These are phyloP conservation scores for Cephonodes hylas DNA, from an alignment of 2,888 invertebrate species.

Conservation along the genomic window DNA sequence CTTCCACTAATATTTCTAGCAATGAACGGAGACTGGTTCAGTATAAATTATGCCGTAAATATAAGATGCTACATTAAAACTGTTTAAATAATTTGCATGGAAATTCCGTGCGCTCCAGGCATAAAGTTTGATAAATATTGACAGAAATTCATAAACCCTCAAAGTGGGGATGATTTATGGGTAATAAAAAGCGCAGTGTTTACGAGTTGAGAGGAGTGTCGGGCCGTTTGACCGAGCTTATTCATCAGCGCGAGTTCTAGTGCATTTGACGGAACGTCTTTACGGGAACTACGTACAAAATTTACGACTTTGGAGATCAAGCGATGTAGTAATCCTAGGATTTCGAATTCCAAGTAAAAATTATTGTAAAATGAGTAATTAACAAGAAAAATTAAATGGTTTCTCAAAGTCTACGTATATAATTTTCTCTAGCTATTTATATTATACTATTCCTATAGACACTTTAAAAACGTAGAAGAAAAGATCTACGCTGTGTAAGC, in stretches of 20 bases:
- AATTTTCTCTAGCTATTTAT: no score
- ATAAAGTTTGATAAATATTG: constrained; percentile 21
- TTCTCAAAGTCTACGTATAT: no score
- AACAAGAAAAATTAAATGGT: no score
- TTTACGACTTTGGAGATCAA: neutral
- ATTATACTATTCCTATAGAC: no score
- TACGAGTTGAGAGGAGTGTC: constrained; percentile 35
- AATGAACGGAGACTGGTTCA: neutral
- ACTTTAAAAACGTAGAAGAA: no score
- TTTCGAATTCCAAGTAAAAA: neutral
- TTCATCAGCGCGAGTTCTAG: neutral
- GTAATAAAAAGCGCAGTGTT: constrained; percentile 38
- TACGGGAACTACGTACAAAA: neutral
- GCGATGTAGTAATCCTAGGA: neutral
- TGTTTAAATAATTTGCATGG: neutral
- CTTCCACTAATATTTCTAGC: no score
- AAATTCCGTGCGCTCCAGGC: constrained; percentile 11
- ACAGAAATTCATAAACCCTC: neutral
- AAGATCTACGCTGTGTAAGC: no score
- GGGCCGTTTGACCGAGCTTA: constrained; percentile 20
- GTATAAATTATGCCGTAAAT: neutral
- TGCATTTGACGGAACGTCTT: neutral
- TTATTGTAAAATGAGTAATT: no score
- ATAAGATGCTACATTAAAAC: no score
- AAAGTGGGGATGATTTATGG: constrained; percentile 35